phyloP scores from a whole-genome alignment of 1,140 invertebrate species.

The Aphelenchoides fujianensis region DNA sequence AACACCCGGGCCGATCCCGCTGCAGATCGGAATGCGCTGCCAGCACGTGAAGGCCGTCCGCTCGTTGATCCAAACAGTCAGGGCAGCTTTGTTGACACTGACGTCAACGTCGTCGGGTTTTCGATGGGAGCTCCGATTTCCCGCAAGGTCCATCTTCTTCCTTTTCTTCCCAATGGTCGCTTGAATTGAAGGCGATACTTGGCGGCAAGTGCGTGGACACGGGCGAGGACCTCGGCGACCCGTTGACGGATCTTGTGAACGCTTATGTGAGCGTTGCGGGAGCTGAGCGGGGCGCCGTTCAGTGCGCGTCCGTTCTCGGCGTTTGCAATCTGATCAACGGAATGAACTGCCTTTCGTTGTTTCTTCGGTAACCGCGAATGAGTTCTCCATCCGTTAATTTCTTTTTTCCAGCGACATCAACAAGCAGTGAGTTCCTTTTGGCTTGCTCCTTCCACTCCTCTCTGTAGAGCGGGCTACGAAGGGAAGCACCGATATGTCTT shows the following conservation, averaged over 20 bases:
- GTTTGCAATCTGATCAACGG: too few relatives aligned
- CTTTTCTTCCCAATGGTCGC: too few relatives aligned
- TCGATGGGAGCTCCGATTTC: slow-evolving; percentile 13
- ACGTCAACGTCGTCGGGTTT: slow-evolving; percentile 1
- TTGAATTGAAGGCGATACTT: slow-evolving; percentile 16
- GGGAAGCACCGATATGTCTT: too few relatives aligned
- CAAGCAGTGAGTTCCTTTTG: too few relatives aligned
- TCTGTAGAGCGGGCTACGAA: too few relatives aligned
- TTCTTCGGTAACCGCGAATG: too few relatives aligned
- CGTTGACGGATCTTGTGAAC: slow-evolving; percentile 13
- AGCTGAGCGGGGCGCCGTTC: not conserved
- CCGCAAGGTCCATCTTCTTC: not conserved
- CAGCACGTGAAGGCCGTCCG: not conserved
- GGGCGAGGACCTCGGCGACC: slow-evolving; percentile 11
- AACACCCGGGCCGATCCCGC: not conserved
- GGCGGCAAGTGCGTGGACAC: slow-evolving; percentile 26
- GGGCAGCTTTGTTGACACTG: not conserved
- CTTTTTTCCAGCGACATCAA: too few relatives aligned
- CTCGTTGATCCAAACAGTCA: not conserved
- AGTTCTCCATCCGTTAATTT: too few relatives aligned
- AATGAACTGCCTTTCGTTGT: too few relatives aligned
- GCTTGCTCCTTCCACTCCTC: too few relatives aligned
- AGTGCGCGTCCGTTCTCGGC: too few relatives aligned
- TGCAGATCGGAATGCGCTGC: not conserved
- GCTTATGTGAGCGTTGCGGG: slow-evolving; percentile 22